phyloP scores from a whole-genome alignment of 1,140 invertebrate species.

The Hylaeus volcanicus region DNA sequence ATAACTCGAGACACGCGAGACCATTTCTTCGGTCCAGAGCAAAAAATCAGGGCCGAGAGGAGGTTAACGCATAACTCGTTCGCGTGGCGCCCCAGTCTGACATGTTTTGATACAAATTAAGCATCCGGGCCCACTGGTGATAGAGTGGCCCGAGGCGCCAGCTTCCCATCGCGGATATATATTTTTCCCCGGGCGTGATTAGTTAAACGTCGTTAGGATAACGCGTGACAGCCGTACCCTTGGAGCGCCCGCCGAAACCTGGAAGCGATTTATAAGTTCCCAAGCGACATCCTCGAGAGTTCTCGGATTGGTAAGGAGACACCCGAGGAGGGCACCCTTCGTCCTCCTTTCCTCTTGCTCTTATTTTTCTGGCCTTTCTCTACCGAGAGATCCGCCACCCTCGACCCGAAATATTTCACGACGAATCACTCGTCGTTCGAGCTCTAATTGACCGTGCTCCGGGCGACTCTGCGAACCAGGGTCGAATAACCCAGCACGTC shows the following conservation, averaged over 20 bases:
- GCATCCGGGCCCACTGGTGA: slow-evolving; percentile 46
- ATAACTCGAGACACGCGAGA: no score
- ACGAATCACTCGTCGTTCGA: slow-evolving; percentile 64
- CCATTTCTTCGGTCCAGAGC: no score
- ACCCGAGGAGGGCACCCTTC: slow-evolving; percentile 25
- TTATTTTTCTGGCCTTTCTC: background rate
- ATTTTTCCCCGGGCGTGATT: slow-evolving; percentile 70
- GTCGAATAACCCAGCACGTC: background rate
- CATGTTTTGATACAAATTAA: slow-evolving; percentile 69
- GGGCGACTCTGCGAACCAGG: slow-evolving; percentile 31
- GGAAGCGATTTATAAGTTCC: slow-evolving; percentile 74
- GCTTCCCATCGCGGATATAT: slow-evolving; percentile 65
- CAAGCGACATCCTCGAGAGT: slow-evolving; percentile 32
- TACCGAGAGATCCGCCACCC: slow-evolving; percentile 24
- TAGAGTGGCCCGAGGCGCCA: slow-evolving; percentile 54
- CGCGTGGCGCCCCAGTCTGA: slow-evolving; percentile 56
- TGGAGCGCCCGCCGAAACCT: slow-evolving; percentile 63
- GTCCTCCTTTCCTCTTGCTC: background rate
- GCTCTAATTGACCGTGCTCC: slow-evolving; percentile 60
- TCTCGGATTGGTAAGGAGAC: slow-evolving; percentile 59
- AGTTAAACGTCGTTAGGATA: slow-evolving; percentile 74
- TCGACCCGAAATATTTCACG: slow-evolving; percentile 58
- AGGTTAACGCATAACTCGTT: slow-evolving; percentile 31
- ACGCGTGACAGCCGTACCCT: slow-evolving; percentile 63
- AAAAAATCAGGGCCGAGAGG: no score